Evolutionary conservation across 2,888 invertebrate species (phyloP).

Genomic region (Gerris lacustris): DNA sequence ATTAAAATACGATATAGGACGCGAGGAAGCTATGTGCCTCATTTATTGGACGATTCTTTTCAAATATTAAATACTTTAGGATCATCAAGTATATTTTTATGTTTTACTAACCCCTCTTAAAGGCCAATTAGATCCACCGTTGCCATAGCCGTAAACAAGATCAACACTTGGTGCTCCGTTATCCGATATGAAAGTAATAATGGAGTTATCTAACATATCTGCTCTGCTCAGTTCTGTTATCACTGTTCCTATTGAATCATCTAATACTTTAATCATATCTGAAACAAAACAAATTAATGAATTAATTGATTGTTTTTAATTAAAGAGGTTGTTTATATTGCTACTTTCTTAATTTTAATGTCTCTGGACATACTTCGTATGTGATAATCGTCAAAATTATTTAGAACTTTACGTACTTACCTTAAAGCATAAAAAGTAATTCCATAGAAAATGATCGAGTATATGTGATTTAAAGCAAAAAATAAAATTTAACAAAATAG

Average conservation of each 20-base stretch:
- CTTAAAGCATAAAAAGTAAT: no score
- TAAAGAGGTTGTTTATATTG: background rate
- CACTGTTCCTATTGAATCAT: conserved; percentile 41
- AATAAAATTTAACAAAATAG: no score
- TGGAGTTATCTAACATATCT: conserved; percentile 45
- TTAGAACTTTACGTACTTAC: conserved; percentile 16
- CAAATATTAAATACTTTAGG: background rate
- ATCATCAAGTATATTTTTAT: background rate
- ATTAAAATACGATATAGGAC: no score
- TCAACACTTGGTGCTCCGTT: conserved; percentile 48
- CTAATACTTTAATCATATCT: conserved; percentile 75
- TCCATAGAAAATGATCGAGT: no score
- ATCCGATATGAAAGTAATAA: conserved; percentile 51
- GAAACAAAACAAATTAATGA: conserved; percentile 32
- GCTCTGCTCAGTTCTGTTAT: conserved; percentile 39
- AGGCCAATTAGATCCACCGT: conserved; percentile 49
- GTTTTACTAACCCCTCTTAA: conserved; percentile 40
- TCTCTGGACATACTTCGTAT: no score
- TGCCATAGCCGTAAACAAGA: conserved; percentile 41
- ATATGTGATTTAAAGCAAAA: no score
- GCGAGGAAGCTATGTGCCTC: no score
- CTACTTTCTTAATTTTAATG: background rate
- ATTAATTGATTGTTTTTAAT: background rate
- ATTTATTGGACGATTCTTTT: background rate
- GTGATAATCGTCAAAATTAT: background rate